These are phyloP conservation scores for Ichneumoninae sp. DNA, from an alignment of 2,888 invertebrate species.

Conservation along the genomic window DNA sequence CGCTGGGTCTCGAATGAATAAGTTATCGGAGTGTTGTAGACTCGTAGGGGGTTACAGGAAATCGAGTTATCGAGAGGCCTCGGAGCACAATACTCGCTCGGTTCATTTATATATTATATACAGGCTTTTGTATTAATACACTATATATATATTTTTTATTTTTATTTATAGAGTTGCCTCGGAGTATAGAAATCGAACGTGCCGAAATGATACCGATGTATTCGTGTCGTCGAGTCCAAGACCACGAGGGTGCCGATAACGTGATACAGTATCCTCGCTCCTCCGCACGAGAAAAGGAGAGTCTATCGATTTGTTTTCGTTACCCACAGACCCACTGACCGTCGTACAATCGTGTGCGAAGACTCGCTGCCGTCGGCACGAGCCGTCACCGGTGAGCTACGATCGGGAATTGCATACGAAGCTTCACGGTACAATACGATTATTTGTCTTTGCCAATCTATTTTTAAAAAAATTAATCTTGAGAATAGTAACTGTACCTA, in stretches of 20 bases:
- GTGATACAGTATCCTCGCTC: constrained; percentile 26
- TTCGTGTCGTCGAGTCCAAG: constrained; percentile 39
- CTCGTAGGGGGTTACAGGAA: too few species aligned
- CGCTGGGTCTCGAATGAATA: too few species aligned
- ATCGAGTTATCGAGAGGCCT: too few species aligned
- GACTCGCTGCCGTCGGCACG: constrained; percentile 22
- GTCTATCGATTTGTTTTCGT: constrained; percentile 78
- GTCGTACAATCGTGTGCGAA: constrained; percentile 64
- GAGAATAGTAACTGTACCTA: too few species aligned
- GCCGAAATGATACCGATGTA: constrained; percentile 31
- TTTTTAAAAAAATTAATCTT: too few species aligned
- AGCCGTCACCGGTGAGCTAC: constrained; percentile 18
- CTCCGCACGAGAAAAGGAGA: constrained; percentile 58
- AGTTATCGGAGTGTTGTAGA: too few species aligned
- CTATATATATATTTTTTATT: not conserved
- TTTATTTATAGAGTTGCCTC: not conserved
- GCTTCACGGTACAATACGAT: too few species aligned
- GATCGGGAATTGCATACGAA: not conserved
- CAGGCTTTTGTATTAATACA: too few species aligned
- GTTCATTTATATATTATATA: too few species aligned
- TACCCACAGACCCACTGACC: constrained; percentile 67
- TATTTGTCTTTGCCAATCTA: too few species aligned
- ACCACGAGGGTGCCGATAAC: constrained; percentile 42
- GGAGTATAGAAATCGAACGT: not conserved
- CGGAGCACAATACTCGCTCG: too few species aligned